Percentiles rank a stretch among this genome's conserved stretches.
phyloP scores from a whole-genome alignment of 2,113 vertebrate species.

The Onychorhynchus coronatus region DNA sequence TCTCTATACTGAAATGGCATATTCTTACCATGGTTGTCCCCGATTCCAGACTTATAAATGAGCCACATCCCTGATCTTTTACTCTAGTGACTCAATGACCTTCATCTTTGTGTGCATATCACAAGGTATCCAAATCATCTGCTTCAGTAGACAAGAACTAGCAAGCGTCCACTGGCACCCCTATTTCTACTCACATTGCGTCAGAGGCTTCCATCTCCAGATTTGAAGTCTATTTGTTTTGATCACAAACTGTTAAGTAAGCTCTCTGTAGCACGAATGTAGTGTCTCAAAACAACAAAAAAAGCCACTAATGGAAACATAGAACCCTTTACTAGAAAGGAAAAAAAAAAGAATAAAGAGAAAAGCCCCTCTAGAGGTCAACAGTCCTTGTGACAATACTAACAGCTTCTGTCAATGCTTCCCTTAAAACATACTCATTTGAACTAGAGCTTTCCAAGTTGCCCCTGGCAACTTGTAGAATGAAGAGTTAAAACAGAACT shows the following conservation, averaged over 20 bases:
- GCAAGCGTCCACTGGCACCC: not conserved
- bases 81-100: not conserved
- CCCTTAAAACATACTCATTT: not conserved
- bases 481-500: not conserved
- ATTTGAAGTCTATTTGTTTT: not conserved
- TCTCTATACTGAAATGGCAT: not conserved
- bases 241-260: not conserved
- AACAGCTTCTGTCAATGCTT: not conserved
- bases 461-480: not conserved
- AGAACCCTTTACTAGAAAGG: not conserved
- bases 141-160: not conserved
- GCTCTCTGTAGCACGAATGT: not conserved
- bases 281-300: not conserved
- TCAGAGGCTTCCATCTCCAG: not conserved
- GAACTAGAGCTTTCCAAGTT: not conserved
- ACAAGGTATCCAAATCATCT: not conserved
- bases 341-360: not conserved
- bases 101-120: accelerated
- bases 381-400: not conserved
- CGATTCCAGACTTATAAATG: not conserved
- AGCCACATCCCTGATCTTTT: not conserved
- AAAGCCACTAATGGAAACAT: not conserved
- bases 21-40: not conserved
- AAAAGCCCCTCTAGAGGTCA: not conserved
- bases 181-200: not conserved